Evolutionary conservation across 2,888 invertebrate genomes (phyloP).

Genomic region (Eupithecia subfuscata): DNA sequence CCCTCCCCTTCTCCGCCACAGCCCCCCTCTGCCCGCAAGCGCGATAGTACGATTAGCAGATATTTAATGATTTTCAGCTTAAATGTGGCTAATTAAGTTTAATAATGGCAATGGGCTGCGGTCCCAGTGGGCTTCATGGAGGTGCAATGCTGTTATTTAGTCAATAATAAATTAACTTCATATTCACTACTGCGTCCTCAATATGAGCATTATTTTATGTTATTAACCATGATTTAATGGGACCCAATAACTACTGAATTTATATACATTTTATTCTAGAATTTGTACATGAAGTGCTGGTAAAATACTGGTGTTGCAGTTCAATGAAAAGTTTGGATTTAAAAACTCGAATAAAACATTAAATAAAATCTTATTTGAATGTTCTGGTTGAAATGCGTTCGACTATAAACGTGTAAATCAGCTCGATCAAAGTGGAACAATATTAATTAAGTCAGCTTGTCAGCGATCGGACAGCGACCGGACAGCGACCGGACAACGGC

Average conservation of each 20-base stretch:
- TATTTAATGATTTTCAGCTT: constrained; percentile 2
- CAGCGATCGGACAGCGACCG: too few relatives aligned
- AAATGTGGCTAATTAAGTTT: constrained; percentile 4
- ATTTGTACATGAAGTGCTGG: too few relatives aligned
- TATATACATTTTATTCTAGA: background rate
- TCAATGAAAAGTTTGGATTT: too few relatives aligned
- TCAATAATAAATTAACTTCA: background rate
- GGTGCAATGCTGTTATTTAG: background rate
- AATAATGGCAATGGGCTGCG: background rate
- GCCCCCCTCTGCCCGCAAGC: background rate
- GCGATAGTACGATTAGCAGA: constrained; percentile 8
- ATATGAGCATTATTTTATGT: background rate
- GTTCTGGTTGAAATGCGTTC: background rate
- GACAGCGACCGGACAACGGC: background rate
- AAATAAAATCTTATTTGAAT: background rate
- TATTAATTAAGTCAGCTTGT: constrained; percentile 8
- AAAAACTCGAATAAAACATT: too few relatives aligned
- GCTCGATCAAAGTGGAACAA: constrained; percentile 6
- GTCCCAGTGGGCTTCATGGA: background rate
- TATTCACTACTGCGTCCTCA: background rate
- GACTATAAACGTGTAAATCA: background rate
- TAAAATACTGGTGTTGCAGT: too few relatives aligned
- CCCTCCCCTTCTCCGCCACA: background rate
- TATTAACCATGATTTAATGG: background rate
- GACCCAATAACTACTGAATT: background rate